Evolutionary conservation across 2,113 vertebrate species (phyloP).

Genomic region (Galbula dea): DNA sequence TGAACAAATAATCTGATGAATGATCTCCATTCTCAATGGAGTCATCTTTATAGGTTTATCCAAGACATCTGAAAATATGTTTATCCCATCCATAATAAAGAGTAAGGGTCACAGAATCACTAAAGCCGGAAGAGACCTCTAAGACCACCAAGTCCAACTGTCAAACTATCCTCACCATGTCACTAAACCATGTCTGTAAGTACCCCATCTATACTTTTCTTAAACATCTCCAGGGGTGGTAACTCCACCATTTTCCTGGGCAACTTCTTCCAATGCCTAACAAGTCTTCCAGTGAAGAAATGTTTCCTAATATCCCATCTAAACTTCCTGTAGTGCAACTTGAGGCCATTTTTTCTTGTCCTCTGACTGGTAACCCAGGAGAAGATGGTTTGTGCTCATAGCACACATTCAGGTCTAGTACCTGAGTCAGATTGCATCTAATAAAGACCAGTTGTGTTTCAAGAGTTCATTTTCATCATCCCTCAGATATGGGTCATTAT

Average conservation of each 20-base stretch:
- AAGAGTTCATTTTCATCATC: background rate
- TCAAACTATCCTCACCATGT: no score
- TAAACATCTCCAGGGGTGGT: no score
- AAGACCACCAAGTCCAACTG: background rate
- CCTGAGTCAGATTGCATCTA: background rate
- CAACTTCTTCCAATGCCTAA: no score
- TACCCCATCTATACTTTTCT: no score
- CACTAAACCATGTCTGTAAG: no score
- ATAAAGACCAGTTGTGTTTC: background rate
- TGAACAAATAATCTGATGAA: background rate
- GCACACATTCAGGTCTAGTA: background rate
- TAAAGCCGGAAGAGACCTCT: background rate
- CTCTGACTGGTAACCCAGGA: no score
- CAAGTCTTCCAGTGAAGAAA: no score
- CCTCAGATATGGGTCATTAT: fast-evolving
- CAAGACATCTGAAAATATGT: background rate
- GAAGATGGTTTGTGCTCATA: background rate
- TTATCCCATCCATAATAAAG: background rate
- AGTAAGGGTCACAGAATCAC: background rate
- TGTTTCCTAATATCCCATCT: no score
- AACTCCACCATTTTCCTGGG: no score
- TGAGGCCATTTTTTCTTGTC: no score
- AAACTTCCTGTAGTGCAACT: no score
- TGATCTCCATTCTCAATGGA: background rate
- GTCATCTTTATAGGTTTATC: background rate